Conservation (phyloP, 92 coral and sea anemone genomes). For the Heliopora coerulea region DNA sequence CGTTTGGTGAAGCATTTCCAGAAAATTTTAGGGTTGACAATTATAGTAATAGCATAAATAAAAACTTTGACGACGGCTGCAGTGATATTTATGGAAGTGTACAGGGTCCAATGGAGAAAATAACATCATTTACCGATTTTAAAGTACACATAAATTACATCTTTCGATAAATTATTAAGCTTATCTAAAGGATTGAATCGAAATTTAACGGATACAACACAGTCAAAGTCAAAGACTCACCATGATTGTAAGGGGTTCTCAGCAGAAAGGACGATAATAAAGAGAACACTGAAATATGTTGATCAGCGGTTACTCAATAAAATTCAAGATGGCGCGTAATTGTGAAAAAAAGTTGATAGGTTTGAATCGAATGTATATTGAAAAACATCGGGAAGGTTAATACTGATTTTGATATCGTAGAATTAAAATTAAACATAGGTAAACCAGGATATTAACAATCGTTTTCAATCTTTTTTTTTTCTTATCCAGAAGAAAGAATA, state of each 20-base stretch:
- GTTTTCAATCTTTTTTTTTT: neutral
- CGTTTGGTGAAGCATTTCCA: too few species aligned
- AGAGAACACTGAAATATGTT: constrained; percentile 4
- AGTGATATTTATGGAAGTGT: neutral
- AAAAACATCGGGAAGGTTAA: constrained; percentile 80
- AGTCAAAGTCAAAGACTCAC: neutral
- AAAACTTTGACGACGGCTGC: too few species aligned
- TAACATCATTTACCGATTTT: neutral
- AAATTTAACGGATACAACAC: neutral
- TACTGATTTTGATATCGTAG: neutral
- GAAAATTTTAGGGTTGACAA: neutral
- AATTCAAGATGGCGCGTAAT: constrained; percentile 89
- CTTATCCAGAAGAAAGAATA: constrained; percentile 59
- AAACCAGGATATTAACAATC: too few species aligned
- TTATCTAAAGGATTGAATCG: constrained; percentile 3
- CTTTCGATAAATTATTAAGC: neutral
- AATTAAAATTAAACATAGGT: neutral
- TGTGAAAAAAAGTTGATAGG: constrained; percentile 87
- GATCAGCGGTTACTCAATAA: constrained; percentile 15
- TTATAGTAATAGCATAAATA: too few species aligned
- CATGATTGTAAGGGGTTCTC: constrained; percentile 31
- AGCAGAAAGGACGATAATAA: constrained; percentile 24
- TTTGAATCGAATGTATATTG: constrained; percentile 76
- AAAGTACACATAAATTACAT: neutral
- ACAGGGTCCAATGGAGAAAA: neutral